These are phyloP conservation scores for Regulus satrapa DNA, from an alignment of 2,113 vertebrate species.

Conservation along the genomic window DNA sequence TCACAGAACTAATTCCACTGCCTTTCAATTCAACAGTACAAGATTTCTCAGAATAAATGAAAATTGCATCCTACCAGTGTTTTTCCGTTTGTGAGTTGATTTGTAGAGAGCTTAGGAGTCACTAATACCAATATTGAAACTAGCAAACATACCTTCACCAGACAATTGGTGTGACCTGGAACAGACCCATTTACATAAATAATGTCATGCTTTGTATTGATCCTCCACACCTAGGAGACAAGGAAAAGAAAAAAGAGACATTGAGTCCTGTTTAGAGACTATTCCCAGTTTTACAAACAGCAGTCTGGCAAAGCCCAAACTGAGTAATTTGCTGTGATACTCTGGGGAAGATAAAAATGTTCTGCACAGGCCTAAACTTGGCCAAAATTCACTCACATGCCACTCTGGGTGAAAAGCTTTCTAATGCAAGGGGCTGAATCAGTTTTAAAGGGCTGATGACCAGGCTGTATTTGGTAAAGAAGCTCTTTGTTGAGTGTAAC, in stretches of 20 bases:
- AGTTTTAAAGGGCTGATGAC: not conserved
- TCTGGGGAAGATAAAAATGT: not conserved
- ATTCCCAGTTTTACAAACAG: not conserved
- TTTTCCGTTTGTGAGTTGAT: not conserved
- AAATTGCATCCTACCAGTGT: not conserved
- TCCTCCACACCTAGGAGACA: constrained; percentile 86
- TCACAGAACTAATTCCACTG: not conserved
- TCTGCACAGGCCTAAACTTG: not conserved
- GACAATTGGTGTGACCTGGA: constrained; percentile 90
- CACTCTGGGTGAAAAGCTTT: not conserved
- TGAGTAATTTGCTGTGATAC: not conserved
- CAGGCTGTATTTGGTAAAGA: not conserved
- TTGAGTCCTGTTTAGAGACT: not conserved
- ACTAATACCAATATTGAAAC: not conserved
- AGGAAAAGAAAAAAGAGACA: not conserved
- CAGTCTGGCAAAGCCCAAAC: not conserved
- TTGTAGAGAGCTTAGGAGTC: not conserved
- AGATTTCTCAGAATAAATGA: not conserved
- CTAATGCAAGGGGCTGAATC: not conserved
- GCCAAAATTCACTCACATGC: not conserved
- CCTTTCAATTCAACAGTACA: not conserved
- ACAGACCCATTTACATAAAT: constrained; percentile 91
- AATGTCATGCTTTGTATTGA: constrained; percentile 89
- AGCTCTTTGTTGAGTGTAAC: not conserved
- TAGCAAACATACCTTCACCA: constrained; percentile 86